Conservation (phyloP, 2,113 vertebrate genomes). For the Microtus oregoni region DNA sequence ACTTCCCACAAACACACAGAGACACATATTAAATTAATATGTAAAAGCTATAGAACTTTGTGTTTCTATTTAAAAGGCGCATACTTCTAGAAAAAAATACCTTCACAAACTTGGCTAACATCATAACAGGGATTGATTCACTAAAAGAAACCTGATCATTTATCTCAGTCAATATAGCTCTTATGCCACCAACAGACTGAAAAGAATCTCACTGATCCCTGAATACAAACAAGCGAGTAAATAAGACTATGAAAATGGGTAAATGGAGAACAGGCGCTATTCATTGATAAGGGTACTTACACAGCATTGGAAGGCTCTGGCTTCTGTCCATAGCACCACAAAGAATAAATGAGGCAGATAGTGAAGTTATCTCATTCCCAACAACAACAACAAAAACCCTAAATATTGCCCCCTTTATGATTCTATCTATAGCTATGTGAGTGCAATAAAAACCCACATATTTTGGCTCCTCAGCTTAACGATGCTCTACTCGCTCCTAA, state of each 20-base stretch:
- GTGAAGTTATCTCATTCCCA: not conserved
- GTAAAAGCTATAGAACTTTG: not conserved
- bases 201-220: not conserved
- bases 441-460: not conserved
- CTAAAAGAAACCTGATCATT: not conserved
- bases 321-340: not conserved
- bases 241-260: slow-evolving; percentile 11
- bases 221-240: not conserved
- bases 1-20: not conserved
- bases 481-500: slow-evolving; percentile 45
- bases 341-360: slow-evolving; percentile 2
- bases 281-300: not conserved
- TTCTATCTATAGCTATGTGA: not conserved
- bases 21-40: not conserved
- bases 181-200: slow-evolving; percentile 8
- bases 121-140: not conserved
- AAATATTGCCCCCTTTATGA: slow-evolving; percentile 3
- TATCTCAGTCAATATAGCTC: not conserved
- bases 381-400: not conserved
- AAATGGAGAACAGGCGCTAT: not conserved
- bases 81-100: not conserved
- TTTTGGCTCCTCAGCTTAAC: not conserved
- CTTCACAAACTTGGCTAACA: not conserved
- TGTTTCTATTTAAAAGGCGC: slow-evolving; percentile 33
- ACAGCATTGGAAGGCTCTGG: not conserved